Conservation (phyloP, 1,140 invertebrate species). For the Lordiphosa stackelbergi region DNA sequence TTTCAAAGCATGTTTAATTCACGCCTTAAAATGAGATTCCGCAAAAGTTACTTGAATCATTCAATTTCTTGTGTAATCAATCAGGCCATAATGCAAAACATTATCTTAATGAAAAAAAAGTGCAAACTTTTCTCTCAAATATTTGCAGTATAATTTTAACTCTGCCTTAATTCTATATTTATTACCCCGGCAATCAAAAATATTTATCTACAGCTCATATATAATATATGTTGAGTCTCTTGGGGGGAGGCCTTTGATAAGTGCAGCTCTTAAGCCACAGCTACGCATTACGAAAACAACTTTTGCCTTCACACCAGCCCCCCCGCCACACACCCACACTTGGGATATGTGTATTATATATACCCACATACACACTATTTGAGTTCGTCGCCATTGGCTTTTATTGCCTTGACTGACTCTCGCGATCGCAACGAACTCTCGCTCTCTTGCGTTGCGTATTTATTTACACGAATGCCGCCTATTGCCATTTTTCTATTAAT, state of each 20-base stretch:
- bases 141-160: background rate
- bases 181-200: background rate
- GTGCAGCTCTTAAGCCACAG: slow-evolving; percentile 25
- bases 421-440: slow-evolving; percentile 13
- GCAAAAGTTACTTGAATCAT: background rate
- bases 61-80: slow-evolving; percentile 21
- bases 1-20: background rate
- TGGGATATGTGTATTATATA: slow-evolving; percentile 1
- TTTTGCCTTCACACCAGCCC: slow-evolving; percentile 11
- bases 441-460: background rate
- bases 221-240: slow-evolving; percentile 3
- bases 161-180: no score
- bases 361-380: slow-evolving; percentile 7
- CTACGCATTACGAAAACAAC: slow-evolving; percentile 41
- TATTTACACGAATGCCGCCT: slow-evolving; percentile 2
- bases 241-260: slow-evolving; percentile 22
- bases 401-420: background rate
- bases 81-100: background rate
- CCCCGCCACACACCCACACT: background rate
- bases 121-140: slow-evolving; percentile 22
- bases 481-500: slow-evolving; percentile 42
- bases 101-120: slow-evolving; percentile 16
- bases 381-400: slow-evolving; percentile 35
- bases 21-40: no score
- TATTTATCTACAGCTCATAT: no score